These are phyloP conservation scores for Furnarius figulus DNA, from an alignment of 2,113 vertebrate genomes.

Conservation along the genomic window DNA sequence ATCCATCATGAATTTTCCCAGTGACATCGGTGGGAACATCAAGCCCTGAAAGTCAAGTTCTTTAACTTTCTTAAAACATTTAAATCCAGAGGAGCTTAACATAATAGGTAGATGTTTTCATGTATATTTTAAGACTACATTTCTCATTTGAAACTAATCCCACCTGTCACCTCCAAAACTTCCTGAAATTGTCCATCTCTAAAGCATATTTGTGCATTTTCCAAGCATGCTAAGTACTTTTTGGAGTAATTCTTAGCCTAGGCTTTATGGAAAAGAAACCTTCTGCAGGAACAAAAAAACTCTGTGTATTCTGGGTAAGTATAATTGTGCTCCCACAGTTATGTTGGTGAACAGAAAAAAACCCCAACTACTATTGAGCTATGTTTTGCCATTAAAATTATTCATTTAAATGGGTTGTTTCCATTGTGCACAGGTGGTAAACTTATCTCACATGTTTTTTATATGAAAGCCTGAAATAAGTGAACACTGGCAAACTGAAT, in stretches of 20 bases:
- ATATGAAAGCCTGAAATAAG: conserved; percentile 55
- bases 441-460: conserved; percentile 64
- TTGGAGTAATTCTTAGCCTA: background rate
- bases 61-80: background rate
- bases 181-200: background rate
- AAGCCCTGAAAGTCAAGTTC: background rate
- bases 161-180: conserved; percentile 7
- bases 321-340: background rate
- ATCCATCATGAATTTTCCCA: background rate
- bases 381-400: conserved; percentile 30
- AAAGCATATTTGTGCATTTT: background rate
- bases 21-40: background rate
- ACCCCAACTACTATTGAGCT: conserved; percentile 14
- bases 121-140: conserved; percentile 25
- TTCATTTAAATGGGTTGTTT: conserved; percentile 44
- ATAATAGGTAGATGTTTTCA: conserved; percentile 1
- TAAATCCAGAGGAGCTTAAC: conserved; percentile 21
- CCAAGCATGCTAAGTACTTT: background rate
- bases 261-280: background rate
- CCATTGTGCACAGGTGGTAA: conserved; percentile 69
- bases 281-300: background rate
- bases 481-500: conserved; percentile 56
- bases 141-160: conserved; percentile 29
- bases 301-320: background rate
- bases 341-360: background rate